Conservation (phyloP, 2,888 invertebrate genomes). For the Apodemia duryi region DNA sequence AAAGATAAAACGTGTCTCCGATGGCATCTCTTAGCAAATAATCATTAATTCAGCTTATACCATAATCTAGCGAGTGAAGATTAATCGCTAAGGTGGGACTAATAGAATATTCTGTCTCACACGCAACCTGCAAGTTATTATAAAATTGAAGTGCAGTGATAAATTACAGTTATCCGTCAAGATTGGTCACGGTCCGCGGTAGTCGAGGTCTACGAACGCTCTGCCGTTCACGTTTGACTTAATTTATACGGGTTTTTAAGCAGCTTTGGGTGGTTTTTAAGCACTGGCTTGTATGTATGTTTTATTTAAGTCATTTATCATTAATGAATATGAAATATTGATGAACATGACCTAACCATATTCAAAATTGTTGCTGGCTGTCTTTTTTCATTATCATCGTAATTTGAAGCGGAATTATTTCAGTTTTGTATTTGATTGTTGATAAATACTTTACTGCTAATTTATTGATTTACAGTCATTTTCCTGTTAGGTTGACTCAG, state of each 20-base stretch:
- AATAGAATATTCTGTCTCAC: conserved; percentile 76
- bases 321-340: too few species aligned
- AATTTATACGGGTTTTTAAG: conserved; percentile 10
- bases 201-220: conserved; percentile 27
- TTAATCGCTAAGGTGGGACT: conserved; percentile 61
- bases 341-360: too few species aligned
- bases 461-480: too few species aligned
- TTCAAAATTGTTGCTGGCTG: too few species aligned
- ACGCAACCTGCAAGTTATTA: conserved; percentile 70
- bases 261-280: conserved; percentile 9
- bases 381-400: too few species aligned
- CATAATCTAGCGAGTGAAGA: conserved; percentile 62
- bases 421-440: too few species aligned
- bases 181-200: conserved; percentile 66
- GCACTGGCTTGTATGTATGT: neutral
- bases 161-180: conserved; percentile 74
- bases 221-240: conserved; percentile 22
- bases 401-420: too few species aligned
- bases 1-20: conserved; percentile 41
- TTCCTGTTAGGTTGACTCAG: too few species aligned
- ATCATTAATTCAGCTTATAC: conserved; percentile 69
- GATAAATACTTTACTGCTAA: too few species aligned
- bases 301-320: neutral
- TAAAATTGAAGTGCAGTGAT: conserved; percentile 74
- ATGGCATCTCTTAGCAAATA: conserved; percentile 64